A percentile compares a stretch with the other conserved stretches of the same genome.
phyloP scores from a whole-genome alignment of 1,140 invertebrate species.

The Diuraphis noxia region DNA sequence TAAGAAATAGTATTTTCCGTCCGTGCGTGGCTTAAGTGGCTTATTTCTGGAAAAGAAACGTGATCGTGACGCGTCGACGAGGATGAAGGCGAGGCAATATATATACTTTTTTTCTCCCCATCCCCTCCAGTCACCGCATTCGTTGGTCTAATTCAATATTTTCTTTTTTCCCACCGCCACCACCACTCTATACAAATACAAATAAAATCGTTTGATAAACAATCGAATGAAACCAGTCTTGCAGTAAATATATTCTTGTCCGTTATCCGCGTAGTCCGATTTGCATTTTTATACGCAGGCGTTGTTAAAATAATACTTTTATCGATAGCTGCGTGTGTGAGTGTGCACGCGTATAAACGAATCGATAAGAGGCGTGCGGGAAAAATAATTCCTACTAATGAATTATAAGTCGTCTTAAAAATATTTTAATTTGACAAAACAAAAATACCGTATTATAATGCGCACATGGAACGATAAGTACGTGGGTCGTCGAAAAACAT shows the following conservation, averaged over 20 bases:
- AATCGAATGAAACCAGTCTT: constrained; percentile 44
- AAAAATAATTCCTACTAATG: constrained; percentile 7
- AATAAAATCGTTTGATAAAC: constrained; percentile 50
- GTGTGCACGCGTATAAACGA: neutral
- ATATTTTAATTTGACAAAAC: neutral
- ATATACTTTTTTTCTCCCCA: neutral
- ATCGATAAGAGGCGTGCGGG: neutral
- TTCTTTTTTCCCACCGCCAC: neutral
- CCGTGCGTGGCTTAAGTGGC: constrained; percentile 46
- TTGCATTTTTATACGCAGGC: neutral
- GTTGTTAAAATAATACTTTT: neutral
- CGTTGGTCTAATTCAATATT: constrained; percentile 50
- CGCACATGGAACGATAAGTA: neutral
- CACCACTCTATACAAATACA: constrained; percentile 19
- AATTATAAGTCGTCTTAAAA: neutral
- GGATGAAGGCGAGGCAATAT: constrained; percentile 18
- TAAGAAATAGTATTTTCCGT: neutral
- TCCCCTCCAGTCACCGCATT: neutral
- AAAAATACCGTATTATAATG: neutral
- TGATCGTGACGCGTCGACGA: neutral
- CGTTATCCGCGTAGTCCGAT: neutral
- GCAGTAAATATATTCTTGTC: constrained; percentile 42
- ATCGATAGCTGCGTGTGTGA: neutral
- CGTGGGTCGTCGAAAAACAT: too few species aligned
- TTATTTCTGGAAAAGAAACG: constrained; percentile 51